Conservation (phyloP, 2,888 invertebrate species). For the Oscheius sp. region DNA sequence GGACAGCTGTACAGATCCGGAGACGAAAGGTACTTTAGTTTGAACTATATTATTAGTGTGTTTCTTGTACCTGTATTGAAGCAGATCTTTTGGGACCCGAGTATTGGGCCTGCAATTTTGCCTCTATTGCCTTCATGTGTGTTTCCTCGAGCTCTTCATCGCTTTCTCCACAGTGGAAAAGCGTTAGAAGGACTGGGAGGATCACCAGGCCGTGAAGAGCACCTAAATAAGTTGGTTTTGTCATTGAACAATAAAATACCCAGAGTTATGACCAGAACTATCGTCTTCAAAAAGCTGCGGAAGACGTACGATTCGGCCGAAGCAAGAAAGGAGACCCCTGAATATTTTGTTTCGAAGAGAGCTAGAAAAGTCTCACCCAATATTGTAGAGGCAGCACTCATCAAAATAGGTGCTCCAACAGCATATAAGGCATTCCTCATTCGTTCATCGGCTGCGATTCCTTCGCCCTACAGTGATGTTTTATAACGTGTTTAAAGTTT, state of each 20-base stretch:
- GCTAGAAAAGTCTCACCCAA: slow-evolving; percentile 76
- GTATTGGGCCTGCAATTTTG: slow-evolving; percentile 55
- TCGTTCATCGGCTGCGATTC: slow-evolving; percentile 78
- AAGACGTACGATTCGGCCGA: slow-evolving; percentile 86
- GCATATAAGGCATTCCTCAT: slow-evolving; percentile 89
- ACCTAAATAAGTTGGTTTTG: slow-evolving; percentile 73
- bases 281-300: slow-evolving; percentile 80
- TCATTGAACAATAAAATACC: slow-evolving; percentile 73
- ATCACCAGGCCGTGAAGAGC: slow-evolving; percentile 92
- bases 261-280: slow-evolving; percentile 91
- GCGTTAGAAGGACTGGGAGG: slow-evolving; percentile 80
- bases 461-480: slow-evolving; percentile 54
- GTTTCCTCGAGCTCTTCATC: slow-evolving; percentile 34
- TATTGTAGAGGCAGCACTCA: slow-evolving; percentile 90
- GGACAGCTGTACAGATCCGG: slow-evolving; percentile 29
- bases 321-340: slow-evolving; percentile 84
- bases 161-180: slow-evolving; percentile 62
- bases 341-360: neutral
- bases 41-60: neutral
- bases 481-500: neutral
- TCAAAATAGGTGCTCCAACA: slow-evolving; percentile 89
- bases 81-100: slow-evolving; percentile 47
- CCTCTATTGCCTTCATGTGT: slow-evolving; percentile 43
- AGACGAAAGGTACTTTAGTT: slow-evolving; percentile 32
- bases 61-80: slow-evolving; percentile 45